Evolutionary conservation across 2,888 invertebrate genomes (phyloP).

Genomic region (Boloria euphrosyne): DNA sequence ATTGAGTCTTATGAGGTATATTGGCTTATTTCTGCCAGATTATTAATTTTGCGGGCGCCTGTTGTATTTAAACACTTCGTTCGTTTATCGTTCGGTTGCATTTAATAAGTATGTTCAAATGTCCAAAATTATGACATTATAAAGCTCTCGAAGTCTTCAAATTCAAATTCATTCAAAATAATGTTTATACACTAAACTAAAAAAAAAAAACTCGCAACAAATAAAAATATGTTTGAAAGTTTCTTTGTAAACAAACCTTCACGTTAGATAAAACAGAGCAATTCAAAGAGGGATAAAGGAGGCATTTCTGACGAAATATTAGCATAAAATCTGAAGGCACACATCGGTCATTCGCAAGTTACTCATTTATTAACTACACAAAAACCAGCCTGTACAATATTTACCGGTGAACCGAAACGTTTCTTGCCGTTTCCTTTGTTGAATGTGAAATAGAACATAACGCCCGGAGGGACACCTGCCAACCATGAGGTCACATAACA

Average conservation of each 20-base stretch:
- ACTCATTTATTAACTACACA: conserved; percentile 70
- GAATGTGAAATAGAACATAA: conserved; percentile 63
- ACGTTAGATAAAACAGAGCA: too few relatives aligned
- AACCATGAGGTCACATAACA: conserved; percentile 75
- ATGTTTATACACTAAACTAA: too few relatives aligned
- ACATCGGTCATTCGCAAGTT: conserved; percentile 55
- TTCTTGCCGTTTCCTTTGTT: conserved; percentile 76
- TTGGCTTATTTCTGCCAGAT: conserved; percentile 4
- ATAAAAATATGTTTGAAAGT: too few relatives aligned
- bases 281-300: conserved; percentile 13
- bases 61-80: too few relatives aligned
- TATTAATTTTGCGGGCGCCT: conserved; percentile 9
- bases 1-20: conserved; percentile 9
- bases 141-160: too few relatives aligned
- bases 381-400: conserved; percentile 72
- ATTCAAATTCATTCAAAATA: too few relatives aligned
- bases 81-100: too few relatives aligned
- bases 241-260: too few relatives aligned
- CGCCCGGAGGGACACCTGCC: conserved; percentile 76
- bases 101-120: too few relatives aligned
- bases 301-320: conserved; percentile 35
- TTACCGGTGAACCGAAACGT: conserved; percentile 73
- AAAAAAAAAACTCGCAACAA: too few relatives aligned
- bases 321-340: conserved; percentile 54
- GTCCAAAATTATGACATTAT: too few relatives aligned